Percentiles rank a stretch among this genome's conserved stretches.
phyloP scores from a whole-genome alignment of 2,888 invertebrate species.

The Machimus rusticus region DNA sequence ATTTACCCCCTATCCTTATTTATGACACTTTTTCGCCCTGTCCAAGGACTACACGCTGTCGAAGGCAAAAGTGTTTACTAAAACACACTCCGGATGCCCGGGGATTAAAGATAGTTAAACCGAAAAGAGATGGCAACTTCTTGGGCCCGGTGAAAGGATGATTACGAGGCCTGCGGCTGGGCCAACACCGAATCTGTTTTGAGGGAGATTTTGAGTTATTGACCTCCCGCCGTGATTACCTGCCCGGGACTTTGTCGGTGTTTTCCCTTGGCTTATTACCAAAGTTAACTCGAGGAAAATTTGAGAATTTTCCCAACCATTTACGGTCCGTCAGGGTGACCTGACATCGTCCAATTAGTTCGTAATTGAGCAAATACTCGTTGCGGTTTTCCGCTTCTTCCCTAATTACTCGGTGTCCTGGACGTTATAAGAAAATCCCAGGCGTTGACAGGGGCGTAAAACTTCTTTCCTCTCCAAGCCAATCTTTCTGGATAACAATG shows the following conservation, averaged over 20 bases:
- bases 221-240: constrained; percentile 23
- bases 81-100: not conserved
- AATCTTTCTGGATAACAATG: not conserved
- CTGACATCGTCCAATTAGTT: not conserved
- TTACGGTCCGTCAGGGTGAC: not conserved
- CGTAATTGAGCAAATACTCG: constrained; percentile 20
- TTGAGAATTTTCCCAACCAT: constrained; percentile 14
- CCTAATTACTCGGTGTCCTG: constrained; percentile 3
- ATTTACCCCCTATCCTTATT: constrained; percentile 8
- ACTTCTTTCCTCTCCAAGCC: not conserved
- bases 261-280: not conserved
- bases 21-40: not conserved
- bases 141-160: not conserved
- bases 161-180: not conserved
- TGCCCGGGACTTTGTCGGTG: not conserved
- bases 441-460: constrained; percentile 7
- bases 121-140: not conserved
- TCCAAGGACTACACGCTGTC: not conserved
- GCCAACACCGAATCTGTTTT: not conserved
- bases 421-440: not conserved
- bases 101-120: not conserved
- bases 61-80: not conserved
- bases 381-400: constrained; percentile 11
- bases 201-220: constrained; percentile 14
- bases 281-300: not conserved